Evolutionary conservation across 2,888 invertebrate genomes (phyloP), one percentile per base, ranked within the genome.

Genomic region (Enchytraeus crypticus): DNA sequence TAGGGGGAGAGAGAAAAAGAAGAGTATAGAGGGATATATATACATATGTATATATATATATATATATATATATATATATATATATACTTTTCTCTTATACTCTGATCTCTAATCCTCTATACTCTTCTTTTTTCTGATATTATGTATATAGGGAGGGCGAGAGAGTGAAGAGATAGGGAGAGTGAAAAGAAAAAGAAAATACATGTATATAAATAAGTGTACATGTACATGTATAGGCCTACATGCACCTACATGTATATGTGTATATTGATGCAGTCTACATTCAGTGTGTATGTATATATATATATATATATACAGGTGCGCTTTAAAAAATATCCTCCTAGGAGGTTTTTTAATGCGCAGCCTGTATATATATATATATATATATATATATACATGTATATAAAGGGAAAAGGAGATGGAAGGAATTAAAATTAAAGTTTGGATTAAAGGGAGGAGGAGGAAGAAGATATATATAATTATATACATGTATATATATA

Each of bases 1-100:
- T n/a, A n/a, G n/a, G n/a, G n/a, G n/a, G n/a, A n/a, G n/a, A n/a
- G n/a, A n/a, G n/a, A n/a, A n/a, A n/a, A n/a, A n/a, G n/a, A n/a
- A n/a, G n/a, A n/a, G 49, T 49, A 51, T 21, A 57, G 8, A 60
- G 3, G 26, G n/a, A 53, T 26, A 26, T 29, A 5, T 14, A 26
- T 51, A 57, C 32, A 57, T 57, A 47, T 18, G n/a, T 57, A 51
- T 34, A 49, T 53, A 51, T 21, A 26, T 29, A 57, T 26, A 51
- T 49, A 46, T 38, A 23, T 55, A 55, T 29, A 46, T 55, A 55
- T 23, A 53, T 53, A 53, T 23, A 53, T 53, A 57, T n/a, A 57
- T 3, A 29, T 18, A 47, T 47, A 29, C 32, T 29, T 47, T 23
- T 18, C 14, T 57, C 26, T 5, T 55, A 26, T 43, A 32, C 21